Base-by-base conservation (phyloP, 2,113 vertebrate genomes). In the Dasyurus viverrinus region DNA sequence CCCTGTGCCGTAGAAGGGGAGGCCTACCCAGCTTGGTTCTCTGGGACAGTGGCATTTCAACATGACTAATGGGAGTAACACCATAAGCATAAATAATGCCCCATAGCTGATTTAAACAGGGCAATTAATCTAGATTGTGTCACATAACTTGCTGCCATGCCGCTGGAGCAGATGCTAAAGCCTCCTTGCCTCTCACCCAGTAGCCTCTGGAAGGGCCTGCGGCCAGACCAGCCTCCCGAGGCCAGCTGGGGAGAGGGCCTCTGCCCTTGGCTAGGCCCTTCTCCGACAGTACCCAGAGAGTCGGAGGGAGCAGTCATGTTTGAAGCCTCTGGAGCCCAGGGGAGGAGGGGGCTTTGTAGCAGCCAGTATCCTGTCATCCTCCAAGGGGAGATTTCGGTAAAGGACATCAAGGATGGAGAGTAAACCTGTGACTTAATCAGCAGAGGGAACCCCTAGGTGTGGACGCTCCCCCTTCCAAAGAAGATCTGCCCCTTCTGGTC, bases 21-120 rank as follows among this genome's bases (percentile, higher is more conserved):
- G 14, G 52, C 92, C 94, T 68, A 93, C 55, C 89, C 90, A 97
- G 94, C 27, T 93, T 93, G 96, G 54, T 46, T 92, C 57, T 92
- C 47, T 8, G 26, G 53, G 23, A 95, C 27, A 96, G 53, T 89
- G 93, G 42, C 95, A 97, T 96, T 97, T 91, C 94, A 97, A 90
- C 93, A 95, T 57, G 91, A 94, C 91, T 96, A 92, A 89, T 94
- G 7, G 92, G 92, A 96, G 42, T 92, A 95, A 93, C 52, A 95
- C 94, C 27, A 93, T 46, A 96, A 91, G 94, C 91, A 94, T 57
- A 96, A 90, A 93, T 95, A 84, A 89, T 92, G 57, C 23, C 93
- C 47, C 76, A 19, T 57, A 95, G 93, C 14, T 90, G 8, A 96
- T 76, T 95, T 96, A 93, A 96, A 30, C 90, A 94, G 94, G 25